Conservation (phyloP, 2,797 vertebrate species). For the Arnoldichthys spilopterus region DNA sequence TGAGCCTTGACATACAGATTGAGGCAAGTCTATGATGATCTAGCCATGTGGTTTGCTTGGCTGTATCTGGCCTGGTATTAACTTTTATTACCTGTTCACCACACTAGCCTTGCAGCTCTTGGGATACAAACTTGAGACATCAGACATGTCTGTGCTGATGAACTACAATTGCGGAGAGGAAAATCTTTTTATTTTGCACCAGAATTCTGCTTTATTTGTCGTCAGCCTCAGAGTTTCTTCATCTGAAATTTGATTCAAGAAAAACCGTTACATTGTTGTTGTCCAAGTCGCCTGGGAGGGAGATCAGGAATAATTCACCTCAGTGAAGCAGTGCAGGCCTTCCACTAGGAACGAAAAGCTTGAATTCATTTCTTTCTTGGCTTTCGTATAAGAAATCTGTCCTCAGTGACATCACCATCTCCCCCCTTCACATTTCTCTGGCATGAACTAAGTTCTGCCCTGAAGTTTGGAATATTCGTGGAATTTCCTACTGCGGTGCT, state of each 20-base stretch:
- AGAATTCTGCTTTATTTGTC: background rate
- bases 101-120: background rate
- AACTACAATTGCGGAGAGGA: background rate
- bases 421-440: slow-evolving; percentile 29
- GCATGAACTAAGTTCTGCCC: background rate
- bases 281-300: background rate
- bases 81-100: too few relatives aligned
- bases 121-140: too few relatives aligned
- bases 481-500: slow-evolving; percentile 41
- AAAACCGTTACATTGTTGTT: background rate
- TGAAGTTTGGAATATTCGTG: slow-evolving; percentile 41
- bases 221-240: background rate
- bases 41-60: too few relatives aligned
- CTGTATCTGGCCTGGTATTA: background rate
- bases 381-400: background rate
- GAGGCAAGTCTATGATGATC: too few relatives aligned
- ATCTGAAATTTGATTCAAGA: background rate
- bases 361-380: slow-evolving; percentile 13
- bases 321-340: background rate
- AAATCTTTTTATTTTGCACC: background rate
- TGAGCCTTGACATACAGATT: too few relatives aligned
- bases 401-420: slow-evolving; percentile 15
- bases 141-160: too few relatives aligned
- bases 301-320: background rate
- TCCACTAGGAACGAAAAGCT: too few relatives aligned